Evolutionary conservation across 2,113 vertebrate species (phyloP).

Genomic region (Phyllostomus hastatus): DNA sequence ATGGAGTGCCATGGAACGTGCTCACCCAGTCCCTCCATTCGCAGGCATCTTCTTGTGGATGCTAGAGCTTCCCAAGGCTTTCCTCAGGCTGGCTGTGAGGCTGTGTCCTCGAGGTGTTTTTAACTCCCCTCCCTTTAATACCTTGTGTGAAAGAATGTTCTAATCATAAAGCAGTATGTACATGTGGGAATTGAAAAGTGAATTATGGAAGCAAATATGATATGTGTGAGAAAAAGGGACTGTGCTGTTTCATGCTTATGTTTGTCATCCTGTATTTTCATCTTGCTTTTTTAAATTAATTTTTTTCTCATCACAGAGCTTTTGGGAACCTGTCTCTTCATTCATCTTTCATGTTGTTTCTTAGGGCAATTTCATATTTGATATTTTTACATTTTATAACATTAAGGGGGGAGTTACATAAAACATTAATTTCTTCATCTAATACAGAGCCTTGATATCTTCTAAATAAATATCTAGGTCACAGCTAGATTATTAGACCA

Average conservation of each 20-base stretch:
- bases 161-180: not conserved
- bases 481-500: not conserved
- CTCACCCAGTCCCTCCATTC: not conserved
- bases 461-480: conserved; percentile 12
- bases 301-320: not conserved
- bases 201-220: conserved; percentile 31
- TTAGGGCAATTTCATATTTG: not conserved
- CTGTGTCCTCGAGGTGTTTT: not conserved
- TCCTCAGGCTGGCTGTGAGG: not conserved
- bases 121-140: not conserved
- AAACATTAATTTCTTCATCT: not conserved
- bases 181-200: not conserved
- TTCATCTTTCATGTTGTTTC: not conserved
- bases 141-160: not conserved
- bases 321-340: not conserved
- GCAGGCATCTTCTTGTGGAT: not conserved
- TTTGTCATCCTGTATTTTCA: not conserved
- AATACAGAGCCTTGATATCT: not conserved
- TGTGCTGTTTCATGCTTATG: not conserved
- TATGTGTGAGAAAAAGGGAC: not conserved
- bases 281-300: not conserved
- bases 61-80: conserved; percentile 2
- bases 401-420: not conserved
- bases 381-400: not conserved
- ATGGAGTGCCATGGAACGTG: not conserved